Conservation (phyloP, 2,797 vertebrate genomes). For the Fistularia tabacaria region DNA sequence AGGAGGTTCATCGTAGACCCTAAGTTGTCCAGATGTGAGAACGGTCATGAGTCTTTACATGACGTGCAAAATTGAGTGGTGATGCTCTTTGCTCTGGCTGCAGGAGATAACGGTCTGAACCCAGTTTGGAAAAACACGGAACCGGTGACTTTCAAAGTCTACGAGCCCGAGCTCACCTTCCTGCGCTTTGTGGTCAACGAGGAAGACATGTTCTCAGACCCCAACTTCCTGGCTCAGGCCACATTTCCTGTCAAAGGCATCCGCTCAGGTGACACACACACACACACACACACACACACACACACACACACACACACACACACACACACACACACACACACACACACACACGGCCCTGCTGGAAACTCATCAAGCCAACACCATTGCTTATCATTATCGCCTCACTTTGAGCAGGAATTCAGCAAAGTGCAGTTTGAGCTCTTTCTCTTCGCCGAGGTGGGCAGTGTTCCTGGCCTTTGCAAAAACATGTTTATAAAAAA, state of each 20-base stretch:
- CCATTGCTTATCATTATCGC: no score
- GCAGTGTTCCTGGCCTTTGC: no score
- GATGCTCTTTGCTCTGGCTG: neutral
- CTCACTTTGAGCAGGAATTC: no score
- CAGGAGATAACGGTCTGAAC: conserved; percentile 95
- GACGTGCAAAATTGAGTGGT: no score
- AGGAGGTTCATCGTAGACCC: no score
- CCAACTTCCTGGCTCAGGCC: conserved; percentile 95
- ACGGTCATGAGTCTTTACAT: no score
- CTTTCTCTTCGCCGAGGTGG: no score
- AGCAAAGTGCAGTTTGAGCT: no score
- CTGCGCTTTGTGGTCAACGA: conserved; percentile 95
- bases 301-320: neutral
- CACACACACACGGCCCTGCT: no score
- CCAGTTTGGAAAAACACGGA: conserved; percentile 86
- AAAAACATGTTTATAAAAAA: no score
- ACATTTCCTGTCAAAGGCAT: conserved; percentile 92
- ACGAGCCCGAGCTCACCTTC: conserved; percentile 87
- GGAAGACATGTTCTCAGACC: conserved; percentile 98
- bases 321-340: conserved; percentile 5
- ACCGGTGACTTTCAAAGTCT: conserved; percentile 82
- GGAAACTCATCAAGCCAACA: no score
- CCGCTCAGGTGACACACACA: conserved; percentile 80
- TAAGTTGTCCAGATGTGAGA: no score
- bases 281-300: neutral